These are phyloP conservation scores for Callionymus lyra DNA, from an alignment of 2,113 vertebrate genomes.

Conservation along the genomic window DNA sequence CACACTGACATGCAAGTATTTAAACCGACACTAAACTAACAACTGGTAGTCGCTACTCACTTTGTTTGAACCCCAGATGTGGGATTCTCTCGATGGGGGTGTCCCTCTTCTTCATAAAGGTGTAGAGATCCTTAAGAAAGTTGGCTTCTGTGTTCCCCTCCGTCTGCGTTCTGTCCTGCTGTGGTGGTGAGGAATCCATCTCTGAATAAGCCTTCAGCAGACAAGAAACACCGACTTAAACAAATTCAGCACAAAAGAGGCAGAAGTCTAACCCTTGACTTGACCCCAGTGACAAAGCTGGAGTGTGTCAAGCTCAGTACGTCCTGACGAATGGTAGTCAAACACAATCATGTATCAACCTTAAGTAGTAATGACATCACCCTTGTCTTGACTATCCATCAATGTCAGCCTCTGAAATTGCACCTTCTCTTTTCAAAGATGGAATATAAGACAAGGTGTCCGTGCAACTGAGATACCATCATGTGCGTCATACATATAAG, in stretches of 20 bases:
- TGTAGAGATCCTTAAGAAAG: slow-evolving; percentile 63
- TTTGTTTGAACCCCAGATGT: slow-evolving; percentile 72
- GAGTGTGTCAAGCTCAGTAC: slow-evolving; percentile 7
- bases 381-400: not conserved
- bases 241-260: not conserved
- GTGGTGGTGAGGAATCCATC: slow-evolving; percentile 18
- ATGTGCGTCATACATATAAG: not conserved
- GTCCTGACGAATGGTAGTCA: slow-evolving; percentile 18
- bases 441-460: not conserved
- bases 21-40: not conserved
- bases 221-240: not conserved
- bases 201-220: slow-evolving; percentile 15
- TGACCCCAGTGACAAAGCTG: not conserved
- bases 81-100: slow-evolving; percentile 69
- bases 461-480: not conserved
- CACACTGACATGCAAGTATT: not conserved
- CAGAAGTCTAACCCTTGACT: not conserved
- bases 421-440: not conserved
- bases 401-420: not conserved
- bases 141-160: slow-evolving; percentile 42
- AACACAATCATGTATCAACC: slow-evolving; percentile 16
- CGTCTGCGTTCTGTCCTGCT: slow-evolving; percentile 15
- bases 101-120: slow-evolving; percentile 67
- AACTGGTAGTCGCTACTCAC: slow-evolving; percentile 31
- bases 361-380: slow-evolving; percentile 1